These are phyloP conservation scores for Diaprepes abbreviatus DNA, from an alignment of 2,888 invertebrate species.

Conservation along the genomic window DNA sequence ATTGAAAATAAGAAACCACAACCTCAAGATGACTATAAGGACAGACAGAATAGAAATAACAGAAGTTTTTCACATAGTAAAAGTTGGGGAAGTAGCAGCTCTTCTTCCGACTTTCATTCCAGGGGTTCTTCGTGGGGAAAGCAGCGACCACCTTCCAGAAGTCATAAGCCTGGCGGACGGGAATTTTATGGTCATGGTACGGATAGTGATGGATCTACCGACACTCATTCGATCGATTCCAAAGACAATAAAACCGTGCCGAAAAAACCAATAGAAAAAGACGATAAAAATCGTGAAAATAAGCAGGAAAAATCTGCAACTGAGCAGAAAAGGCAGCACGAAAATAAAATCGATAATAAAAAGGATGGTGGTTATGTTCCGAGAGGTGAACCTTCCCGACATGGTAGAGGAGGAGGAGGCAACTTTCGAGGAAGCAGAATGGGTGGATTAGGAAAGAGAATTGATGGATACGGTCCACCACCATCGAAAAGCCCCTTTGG, in stretches of 20 bases:
- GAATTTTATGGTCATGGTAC: constrained; percentile 74
- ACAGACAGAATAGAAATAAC: constrained; percentile 53
- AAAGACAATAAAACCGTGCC: constrained; percentile 47
- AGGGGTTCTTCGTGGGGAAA: constrained; percentile 32
- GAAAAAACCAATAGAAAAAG: constrained; percentile 53
- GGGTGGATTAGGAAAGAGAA: constrained; percentile 73
- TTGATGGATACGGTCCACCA: constrained; percentile 85
- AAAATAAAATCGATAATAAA: constrained; percentile 50
- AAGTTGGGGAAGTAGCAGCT: constrained; percentile 53
- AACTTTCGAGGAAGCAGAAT: constrained; percentile 56
- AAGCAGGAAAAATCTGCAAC: constrained; percentile 54
- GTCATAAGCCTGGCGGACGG: constrained; percentile 72
- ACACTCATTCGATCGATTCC: constrained; percentile 51
- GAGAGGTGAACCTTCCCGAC: constrained; percentile 89
- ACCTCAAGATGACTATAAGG: constrained; percentile 64
- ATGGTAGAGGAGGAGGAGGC: constrained; percentile 80
- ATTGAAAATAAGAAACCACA: constrained; percentile 56
- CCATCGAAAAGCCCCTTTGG: constrained; percentile 84
- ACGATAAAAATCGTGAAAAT: constrained; percentile 55
- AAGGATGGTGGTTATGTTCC: constrained; percentile 75
- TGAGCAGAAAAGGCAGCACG: constrained; percentile 54
- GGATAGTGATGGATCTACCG: constrained; percentile 67
- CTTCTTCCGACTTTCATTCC: constrained; percentile 55
- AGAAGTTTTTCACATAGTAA: constrained; percentile 54
- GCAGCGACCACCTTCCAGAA: constrained; percentile 61